phyloP scores from a whole-genome alignment of 2,888 invertebrate species.

The Glaucopsyche alexis region DNA sequence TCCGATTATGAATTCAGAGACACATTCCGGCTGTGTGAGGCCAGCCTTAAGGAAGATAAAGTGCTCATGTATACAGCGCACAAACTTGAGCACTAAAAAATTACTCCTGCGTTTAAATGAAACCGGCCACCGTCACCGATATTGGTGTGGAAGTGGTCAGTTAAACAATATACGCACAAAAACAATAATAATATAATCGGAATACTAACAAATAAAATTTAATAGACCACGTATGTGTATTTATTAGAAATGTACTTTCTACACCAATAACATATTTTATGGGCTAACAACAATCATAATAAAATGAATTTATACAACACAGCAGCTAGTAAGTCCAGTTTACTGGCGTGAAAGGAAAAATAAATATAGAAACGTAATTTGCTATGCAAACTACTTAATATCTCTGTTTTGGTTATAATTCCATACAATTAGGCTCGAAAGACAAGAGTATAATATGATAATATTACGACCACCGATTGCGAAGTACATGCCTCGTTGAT shows the following conservation, averaged over 20 bases:
- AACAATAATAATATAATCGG: too few relatives aligned
- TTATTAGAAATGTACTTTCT: too few relatives aligned
- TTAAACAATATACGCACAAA: too few relatives aligned
- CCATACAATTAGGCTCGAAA: constrained; percentile 30
- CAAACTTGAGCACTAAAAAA: too few relatives aligned
- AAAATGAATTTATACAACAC: constrained; percentile 33
- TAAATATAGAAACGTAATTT: constrained; percentile 50
- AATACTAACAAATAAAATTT: neutral
- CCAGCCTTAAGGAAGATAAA: too few relatives aligned
- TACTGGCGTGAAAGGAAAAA: constrained; percentile 53
- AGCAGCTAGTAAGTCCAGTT: constrained; percentile 43
- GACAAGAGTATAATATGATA: constrained; percentile 35
- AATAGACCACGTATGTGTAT: neutral
- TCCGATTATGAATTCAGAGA: too few relatives aligned
- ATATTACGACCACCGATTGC: constrained; percentile 34
- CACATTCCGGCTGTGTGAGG: too few relatives aligned
- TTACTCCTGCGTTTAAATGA: too few relatives aligned
- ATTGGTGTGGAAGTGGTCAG: too few relatives aligned
- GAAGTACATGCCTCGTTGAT: constrained; percentile 29
- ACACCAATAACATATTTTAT: neutral
- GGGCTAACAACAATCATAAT: neutral
- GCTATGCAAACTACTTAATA: constrained; percentile 51
- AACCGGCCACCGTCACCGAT: too few relatives aligned
- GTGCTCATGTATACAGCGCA: too few relatives aligned
- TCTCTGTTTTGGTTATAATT: constrained; percentile 35